Evolutionary conservation across 2,113 vertebrate genomes (phyloP).

Genomic region (Sminthopsis crassicaudata): DNA sequence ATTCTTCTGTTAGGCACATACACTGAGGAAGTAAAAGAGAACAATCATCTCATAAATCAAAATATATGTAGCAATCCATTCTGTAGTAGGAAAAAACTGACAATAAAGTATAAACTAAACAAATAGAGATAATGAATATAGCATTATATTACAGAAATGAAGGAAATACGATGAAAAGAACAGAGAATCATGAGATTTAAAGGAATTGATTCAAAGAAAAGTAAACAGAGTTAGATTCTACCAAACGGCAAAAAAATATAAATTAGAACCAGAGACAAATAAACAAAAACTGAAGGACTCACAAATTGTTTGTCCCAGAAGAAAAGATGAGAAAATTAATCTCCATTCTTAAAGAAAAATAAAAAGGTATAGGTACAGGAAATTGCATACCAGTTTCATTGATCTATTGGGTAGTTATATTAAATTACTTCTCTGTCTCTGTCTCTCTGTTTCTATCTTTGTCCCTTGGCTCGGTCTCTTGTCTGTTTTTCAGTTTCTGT

Average conservation of each 20-base stretch:
- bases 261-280: neutral
- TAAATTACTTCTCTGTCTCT: neutral
- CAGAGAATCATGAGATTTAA: no score
- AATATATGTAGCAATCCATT: neutral
- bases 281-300: neutral
- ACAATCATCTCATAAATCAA: neutral
- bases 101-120: neutral
- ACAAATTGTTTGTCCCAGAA: neutral
- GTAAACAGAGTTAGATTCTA: neutral
- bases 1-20: neutral
- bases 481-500: neutral
- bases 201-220: neutral
- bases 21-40: neutral
- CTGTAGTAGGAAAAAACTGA: neutral
- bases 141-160: neutral
- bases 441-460: no score
- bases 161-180: neutral
- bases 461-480: no score
- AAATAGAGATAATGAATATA: neutral
- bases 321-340: neutral
- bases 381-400: no score
- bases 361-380: no score
- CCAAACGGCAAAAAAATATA: neutral
- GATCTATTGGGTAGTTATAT: no score
- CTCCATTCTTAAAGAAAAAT: no score